Conservation (phyloP, 1,140 invertebrate species). For the Lepidotrigona ventralis region DNA sequence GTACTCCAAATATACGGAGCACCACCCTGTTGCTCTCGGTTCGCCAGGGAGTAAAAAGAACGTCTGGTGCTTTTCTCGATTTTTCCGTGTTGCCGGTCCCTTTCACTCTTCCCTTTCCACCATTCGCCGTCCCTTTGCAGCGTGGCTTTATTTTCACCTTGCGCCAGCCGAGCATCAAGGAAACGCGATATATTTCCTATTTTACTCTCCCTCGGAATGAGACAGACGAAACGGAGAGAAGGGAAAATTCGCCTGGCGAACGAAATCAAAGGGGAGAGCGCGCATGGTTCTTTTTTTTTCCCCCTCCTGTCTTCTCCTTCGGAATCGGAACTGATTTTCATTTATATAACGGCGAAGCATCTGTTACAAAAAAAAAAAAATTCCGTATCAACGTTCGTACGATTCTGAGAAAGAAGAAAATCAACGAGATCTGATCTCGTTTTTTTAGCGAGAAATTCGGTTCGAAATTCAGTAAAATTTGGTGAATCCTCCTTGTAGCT, state of each 20-base stretch:
- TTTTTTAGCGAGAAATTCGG: no score
- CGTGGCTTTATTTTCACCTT: not conserved
- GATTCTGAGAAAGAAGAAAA: no score
- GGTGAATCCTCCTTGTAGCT: no score
- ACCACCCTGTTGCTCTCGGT: not conserved
- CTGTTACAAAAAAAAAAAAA: no score
- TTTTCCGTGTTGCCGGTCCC: constrained; percentile 28
- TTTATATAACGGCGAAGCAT: not conserved
- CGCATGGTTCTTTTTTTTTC: no score
- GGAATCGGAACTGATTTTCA: not conserved
- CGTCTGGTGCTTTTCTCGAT: constrained; percentile 5
- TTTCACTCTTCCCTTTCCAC: not conserved
- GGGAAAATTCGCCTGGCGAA: not conserved
- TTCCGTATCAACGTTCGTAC: no score
- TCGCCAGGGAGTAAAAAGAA: constrained; percentile 15
- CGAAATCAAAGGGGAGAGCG: not conserved
- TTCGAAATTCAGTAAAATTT: no score
- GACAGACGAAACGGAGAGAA: not conserved
- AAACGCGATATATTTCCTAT: constrained; percentile 20
- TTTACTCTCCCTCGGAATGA: not conserved
- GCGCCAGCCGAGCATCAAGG: not conserved
- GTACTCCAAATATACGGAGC: not conserved
- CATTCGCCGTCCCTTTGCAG: not conserved
- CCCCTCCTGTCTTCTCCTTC: no score
- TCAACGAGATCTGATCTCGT: no score